Percentiles rank a stretch among this genome's conserved stretches.
Conservation (phyloP, 2,113 vertebrate species). For the Ciconia maguari region DNA sequence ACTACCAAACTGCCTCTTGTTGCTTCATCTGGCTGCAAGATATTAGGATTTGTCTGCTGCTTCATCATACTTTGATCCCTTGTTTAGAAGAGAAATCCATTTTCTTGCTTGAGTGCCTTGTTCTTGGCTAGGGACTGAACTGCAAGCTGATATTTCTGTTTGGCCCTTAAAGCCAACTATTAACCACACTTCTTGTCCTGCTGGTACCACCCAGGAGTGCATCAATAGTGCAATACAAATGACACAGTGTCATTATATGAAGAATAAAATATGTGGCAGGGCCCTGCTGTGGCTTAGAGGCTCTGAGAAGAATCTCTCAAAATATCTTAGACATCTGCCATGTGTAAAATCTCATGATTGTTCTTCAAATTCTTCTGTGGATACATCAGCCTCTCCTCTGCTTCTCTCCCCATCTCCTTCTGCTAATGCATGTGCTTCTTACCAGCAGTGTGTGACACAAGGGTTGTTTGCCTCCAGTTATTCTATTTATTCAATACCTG, state of each 20-base stretch:
- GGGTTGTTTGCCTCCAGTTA: not conserved
- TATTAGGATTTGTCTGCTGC: slow-evolving; percentile 10
- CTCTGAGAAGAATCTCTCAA: slow-evolving; percentile 50
- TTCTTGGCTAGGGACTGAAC: slow-evolving; percentile 17
- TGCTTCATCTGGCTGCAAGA: slow-evolving; percentile 56
- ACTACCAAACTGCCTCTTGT: not conserved
- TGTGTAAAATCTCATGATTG: slow-evolving; percentile 57
- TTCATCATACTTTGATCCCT: slow-evolving; percentile 40
- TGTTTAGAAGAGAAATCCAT: slow-evolving; percentile 52
- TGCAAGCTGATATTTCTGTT: slow-evolving; percentile 56
- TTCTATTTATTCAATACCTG: slow-evolving; percentile 47
- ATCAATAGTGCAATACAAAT: slow-evolving; percentile 33
- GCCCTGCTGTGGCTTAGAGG: slow-evolving; percentile 52
- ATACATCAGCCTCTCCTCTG: slow-evolving; percentile 36
- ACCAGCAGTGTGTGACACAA: not conserved
- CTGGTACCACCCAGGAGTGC: slow-evolving; percentile 58
- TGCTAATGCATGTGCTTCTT: not conserved
- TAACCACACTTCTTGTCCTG: slow-evolving; percentile 49
- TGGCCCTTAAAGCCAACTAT: slow-evolving; percentile 33
- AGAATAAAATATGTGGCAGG: slow-evolving; percentile 48
- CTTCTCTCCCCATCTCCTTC: not conserved
- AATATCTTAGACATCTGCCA: slow-evolving; percentile 63
- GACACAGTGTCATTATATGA: not conserved
- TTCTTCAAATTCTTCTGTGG: slow-evolving; percentile 45
- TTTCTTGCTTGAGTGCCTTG: slow-evolving; percentile 8